These are phyloP conservation scores for Pristiophorus japonicus DNA, from an alignment of 2,113 vertebrate genomes.

Conservation along the genomic window DNA sequence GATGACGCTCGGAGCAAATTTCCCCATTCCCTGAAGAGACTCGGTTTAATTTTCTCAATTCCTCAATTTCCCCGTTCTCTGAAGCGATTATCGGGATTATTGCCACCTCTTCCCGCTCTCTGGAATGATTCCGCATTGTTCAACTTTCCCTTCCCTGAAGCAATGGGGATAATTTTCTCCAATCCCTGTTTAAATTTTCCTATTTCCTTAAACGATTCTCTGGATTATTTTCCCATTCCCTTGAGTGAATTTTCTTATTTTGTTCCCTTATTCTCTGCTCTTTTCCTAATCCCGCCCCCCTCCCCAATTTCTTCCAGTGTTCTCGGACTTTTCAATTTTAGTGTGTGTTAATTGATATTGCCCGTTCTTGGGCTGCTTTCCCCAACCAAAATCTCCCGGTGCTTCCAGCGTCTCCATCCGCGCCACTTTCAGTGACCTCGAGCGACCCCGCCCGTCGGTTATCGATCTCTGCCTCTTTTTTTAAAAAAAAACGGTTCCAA, in stretches of 20 bases:
- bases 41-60: background rate
- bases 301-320: background rate
- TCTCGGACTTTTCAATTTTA: background rate
- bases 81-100: background rate
- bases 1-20: background rate
- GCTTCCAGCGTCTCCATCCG: background rate
- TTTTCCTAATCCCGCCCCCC: too few relatives aligned
- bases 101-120: background rate
- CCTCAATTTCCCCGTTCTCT: background rate
- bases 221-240: background rate
- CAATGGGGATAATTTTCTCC: background rate
- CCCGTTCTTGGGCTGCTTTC: background rate
- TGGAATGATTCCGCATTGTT: background rate
- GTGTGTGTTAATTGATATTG: background rate
- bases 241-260: background rate
- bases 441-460: background rate
- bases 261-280: background rate
- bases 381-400: background rate
- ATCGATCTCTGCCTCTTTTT: background rate
- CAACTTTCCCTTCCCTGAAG: background rate
- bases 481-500: background rate
- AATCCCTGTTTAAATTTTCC: too few relatives aligned
- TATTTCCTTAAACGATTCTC: background rate
- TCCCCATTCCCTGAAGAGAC: background rate
- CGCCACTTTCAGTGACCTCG: background rate